A percentile compares a stretch with the other conserved stretches of the same genome.
Evolutionary conservation across 2,888 invertebrate genomes (phyloP).

Genomic region (Ernsta delagoae): DNA sequence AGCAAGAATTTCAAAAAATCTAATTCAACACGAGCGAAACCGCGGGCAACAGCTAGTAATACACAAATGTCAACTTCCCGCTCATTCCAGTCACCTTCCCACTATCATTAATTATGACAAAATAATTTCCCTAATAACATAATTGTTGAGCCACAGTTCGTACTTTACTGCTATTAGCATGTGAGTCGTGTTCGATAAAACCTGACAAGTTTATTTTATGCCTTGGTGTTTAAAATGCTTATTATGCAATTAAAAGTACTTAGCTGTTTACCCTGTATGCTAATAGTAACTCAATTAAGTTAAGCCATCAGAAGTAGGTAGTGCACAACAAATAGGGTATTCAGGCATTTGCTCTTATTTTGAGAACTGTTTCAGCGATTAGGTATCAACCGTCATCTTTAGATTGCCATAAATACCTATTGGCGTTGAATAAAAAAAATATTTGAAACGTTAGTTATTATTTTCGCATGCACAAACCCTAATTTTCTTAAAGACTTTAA

Average conservation of each 20-base stretch:
- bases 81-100: conserved; percentile 16
- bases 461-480: no score
- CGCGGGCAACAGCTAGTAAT: no score
- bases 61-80: neutral
- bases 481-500: no score
- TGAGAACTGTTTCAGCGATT: no score
- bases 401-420: no score
- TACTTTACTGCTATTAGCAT: conserved; percentile 12
- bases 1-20: no score
- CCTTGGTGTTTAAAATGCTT: conserved; percentile 11
- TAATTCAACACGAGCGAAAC: no score
- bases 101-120: conserved; percentile 25
- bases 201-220: conserved; percentile 32
- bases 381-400: no score
- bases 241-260: conserved; percentile 26
- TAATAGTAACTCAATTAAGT: conserved; percentile 24
- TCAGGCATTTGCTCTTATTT: neutral
- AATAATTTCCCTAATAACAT: conserved; percentile 28
- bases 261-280: conserved; percentile 12
- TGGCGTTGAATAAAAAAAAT: no score
- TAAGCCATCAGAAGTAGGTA: neutral
- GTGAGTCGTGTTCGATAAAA: conserved; percentile 20
- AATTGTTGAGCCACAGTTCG: conserved; percentile 14
- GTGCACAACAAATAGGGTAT: neutral
- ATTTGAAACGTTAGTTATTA: no score